Evolutionary conservation across 1,140 invertebrate species (phyloP), one percentile per base, ranked within the genome.

Genomic region (Polypedilum vanderplanki): DNA sequence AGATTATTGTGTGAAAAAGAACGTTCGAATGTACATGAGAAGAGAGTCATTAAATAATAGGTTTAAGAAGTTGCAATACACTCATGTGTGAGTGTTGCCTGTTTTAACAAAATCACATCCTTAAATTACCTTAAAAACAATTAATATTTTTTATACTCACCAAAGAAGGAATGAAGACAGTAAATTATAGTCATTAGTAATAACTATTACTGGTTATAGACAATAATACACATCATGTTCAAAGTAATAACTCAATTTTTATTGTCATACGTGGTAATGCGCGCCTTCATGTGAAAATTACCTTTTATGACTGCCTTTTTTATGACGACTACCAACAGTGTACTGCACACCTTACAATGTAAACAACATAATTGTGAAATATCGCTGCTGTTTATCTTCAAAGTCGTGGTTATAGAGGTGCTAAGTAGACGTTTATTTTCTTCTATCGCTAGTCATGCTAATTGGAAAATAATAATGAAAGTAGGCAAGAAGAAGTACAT

Each of bases 41-140:
- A 57, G n/a, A 57, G 46, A 57, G 46, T n/a, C 46, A 57, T 57
- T 57, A 57, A n/a, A 57, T 57, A 57, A 57, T 33, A 5, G 24
- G 24, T 33, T 33, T 3, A 33, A 33, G 24, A 33, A 5, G 24
- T 33, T 33, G 24, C 24, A n/a, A n/a, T n/a, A n/a, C n/a, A n/a
- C 46, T n/a, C 10, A 1, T n/a, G 12, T 4, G 1, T 57, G 46
- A 3, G 24, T 57, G n/a, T 57, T 15, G 12, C 46, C 4, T 57
- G 24, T 33, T 33, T 33, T 33, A 33, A 9, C 12, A 57, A 12
- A 57, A 57, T 57, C 46, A 57, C 46, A 57, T 57, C 46, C 46
- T n/a, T 57, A 57, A 46, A n/a, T 57, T 12, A 3, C 12, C 4
- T n/a, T n/a, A 57, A 57, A 57, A 57, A 57, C 46, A 15, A 57